Conservation (phyloP, 2,797 vertebrate genomes). For the Margarornis squamiger region DNA sequence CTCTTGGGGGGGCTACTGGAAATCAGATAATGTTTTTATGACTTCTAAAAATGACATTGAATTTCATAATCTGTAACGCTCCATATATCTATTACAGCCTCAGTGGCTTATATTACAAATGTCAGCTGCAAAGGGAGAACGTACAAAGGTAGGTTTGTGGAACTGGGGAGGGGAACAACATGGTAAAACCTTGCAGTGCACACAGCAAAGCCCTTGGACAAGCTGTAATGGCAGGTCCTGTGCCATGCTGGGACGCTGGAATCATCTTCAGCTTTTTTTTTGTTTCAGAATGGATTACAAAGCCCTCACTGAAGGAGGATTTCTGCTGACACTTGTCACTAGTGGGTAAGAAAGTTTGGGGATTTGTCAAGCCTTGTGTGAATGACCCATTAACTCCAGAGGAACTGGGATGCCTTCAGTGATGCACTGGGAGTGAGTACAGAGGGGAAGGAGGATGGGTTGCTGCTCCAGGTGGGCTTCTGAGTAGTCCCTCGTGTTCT, state of each 20-base stretch:
- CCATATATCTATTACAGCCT: background rate
- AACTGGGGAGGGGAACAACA: background rate
- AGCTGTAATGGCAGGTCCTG: background rate
- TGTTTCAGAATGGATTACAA: background rate
- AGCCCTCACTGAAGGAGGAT: background rate
- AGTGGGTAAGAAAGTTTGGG: background rate
- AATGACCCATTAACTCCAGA: background rate
- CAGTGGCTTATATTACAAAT: background rate
- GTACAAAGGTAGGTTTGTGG: background rate
- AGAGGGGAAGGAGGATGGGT: background rate
- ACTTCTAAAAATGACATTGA: background rate
- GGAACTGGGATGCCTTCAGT: background rate
- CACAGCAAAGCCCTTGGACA: background rate
- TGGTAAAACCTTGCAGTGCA: background rate
- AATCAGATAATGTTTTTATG: conserved; percentile 22
- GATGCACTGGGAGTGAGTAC: background rate
- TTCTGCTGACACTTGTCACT: background rate
- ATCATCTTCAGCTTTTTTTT: background rate
- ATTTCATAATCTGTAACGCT: background rate
- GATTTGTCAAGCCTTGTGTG: background rate
- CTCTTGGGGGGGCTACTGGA: background rate
- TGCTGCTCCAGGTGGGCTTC: background rate
- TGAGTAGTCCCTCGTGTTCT: accelerated
- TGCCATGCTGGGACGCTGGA: background rate
- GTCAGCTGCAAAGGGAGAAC: background rate